Percentiles rank a stretch among this genome's conserved stretches.
Evolutionary conservation across 2,797 vertebrate genomes (phyloP).

Genomic region (Hydrolagus colliei): DNA sequence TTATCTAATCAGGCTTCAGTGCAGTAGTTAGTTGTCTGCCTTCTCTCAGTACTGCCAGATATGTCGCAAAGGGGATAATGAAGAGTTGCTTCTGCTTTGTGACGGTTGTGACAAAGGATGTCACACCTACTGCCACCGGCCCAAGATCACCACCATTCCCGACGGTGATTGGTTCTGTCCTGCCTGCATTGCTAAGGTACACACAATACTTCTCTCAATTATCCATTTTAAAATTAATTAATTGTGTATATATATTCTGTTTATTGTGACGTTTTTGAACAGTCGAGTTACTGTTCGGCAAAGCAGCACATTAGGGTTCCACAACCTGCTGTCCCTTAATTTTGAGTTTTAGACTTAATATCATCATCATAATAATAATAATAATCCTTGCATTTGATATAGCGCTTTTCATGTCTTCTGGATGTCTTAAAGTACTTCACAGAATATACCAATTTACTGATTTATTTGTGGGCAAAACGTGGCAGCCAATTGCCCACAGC

Average conservation of each 20-base stretch:
- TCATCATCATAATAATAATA: too few relatives aligned
- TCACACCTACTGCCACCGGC: slow-evolving; percentile 96
- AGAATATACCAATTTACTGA: too few relatives aligned
- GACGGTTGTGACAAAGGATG: slow-evolving; percentile 98
- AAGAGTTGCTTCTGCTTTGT: slow-evolving; percentile 91
- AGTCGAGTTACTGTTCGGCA: neutral
- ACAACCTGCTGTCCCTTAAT: neutral
- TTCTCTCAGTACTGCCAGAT: slow-evolving; percentile 88
- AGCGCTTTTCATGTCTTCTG: too few relatives aligned
- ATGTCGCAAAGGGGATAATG: slow-evolving; percentile 94
- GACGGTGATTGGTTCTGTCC: slow-evolving; percentile 99
- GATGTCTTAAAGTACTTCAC: too few relatives aligned
- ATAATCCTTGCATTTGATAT: too few relatives aligned
- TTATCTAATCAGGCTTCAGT: neutral
- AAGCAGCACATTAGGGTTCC: neutral
- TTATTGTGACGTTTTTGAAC: neutral
- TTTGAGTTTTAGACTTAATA: too few relatives aligned
- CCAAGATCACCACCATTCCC: slow-evolving; percentile 90
- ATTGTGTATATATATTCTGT: neutral
- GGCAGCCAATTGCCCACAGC: too few relatives aligned
- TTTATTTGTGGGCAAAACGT: too few relatives aligned
- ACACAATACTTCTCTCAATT: slow-evolving; percentile 26
- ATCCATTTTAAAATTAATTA: neutral
- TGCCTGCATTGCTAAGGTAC: slow-evolving; percentile 92
- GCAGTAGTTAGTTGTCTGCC: slow-evolving; percentile 36